Conservation (phyloP, 2,113 vertebrate genomes). For the Pangasianodon gigas region DNA sequence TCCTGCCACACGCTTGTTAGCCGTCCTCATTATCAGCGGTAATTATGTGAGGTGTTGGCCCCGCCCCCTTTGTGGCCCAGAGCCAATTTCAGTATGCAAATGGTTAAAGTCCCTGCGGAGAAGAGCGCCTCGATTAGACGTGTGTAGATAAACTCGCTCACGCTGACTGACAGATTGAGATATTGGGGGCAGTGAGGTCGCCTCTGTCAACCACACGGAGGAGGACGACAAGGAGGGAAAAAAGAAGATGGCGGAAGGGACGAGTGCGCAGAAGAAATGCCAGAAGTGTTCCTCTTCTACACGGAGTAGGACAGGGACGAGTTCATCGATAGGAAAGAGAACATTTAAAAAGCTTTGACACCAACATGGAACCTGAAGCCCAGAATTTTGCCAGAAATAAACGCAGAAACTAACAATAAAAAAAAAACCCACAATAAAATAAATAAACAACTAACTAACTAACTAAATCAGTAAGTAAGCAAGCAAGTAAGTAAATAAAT, state of each 20-base stretch:
- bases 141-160: constrained; percentile 90
- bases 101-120: constrained; percentile 83
- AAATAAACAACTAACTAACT: no score
- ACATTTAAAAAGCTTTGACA: background rate
- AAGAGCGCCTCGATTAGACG: constrained; percentile 69
- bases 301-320: background rate
- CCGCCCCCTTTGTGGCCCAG: constrained; percentile 74
- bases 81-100: constrained; percentile 89
- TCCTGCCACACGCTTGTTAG: constrained; percentile 84
- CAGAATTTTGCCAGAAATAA: no score
- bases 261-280: constrained; percentile 20
- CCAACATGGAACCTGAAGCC: background rate
- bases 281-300: constrained; percentile 75
- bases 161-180: constrained; percentile 86
- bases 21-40: constrained; percentile 83
- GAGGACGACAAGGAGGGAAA: constrained; percentile 67
- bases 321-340: background rate
- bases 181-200: constrained; percentile 83
- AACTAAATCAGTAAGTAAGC: background rate
- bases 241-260: constrained; percentile 42
- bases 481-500: background rate
- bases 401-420: no score
- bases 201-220: constrained; percentile 75
- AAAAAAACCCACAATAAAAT: background rate
- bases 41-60: constrained; percentile 85